Base-by-base conservation (phyloP, 2,797 vertebrate genomes). In the Champsocephalus esox region DNA sequence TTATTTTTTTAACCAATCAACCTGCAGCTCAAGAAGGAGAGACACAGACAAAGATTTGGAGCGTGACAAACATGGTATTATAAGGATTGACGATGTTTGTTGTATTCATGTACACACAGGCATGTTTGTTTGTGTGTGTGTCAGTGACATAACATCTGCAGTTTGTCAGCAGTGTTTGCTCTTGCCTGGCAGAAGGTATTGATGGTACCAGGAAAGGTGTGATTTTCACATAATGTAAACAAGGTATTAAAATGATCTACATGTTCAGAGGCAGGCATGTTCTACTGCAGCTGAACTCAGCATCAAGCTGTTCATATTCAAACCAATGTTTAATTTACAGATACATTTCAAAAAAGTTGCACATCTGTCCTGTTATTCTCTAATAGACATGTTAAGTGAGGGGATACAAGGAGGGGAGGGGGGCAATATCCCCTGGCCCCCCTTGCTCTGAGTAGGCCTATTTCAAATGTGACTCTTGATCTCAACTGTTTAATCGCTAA, bases 221-320 rank as follows among this genome's bases (percentile, higher is more conserved):
- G 79, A 81, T 51, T 12, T 73, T 70, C 71, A 82, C 65, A 80
- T 55, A 54, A 19, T 75, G 74, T 72, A 66, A 82, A 77, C 80
- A 73, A 86, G 74, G 68, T 62, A 49, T 56, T 17, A 60, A 60
- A 70, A 86, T 78, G 69, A 56, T 72, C 34, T 82, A 62, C 79
- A 73, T 79, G 73, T 70, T 84, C 54, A 66, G 64, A 75, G 70
- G 66, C 76, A 68, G 62, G 34, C 82, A 79, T 88, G 88, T 50
- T 89, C 34, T 24, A 46, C 73, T 62, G 43, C 66, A 75, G 69
- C 61, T 72, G 34, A 66, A 63, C 49, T 58, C 66, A 56, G 48
- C 68, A 72, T 57, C 54, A 82, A 70, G 69, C 67, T 87, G 75
- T 79, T 86, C 51, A 63, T 44, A 79, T 83, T 55, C 68, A 67